Evolutionary conservation across 2,888 invertebrate genomes (phyloP), one percentile per base, ranked within the genome.

Genomic region (Agapostemon virescens): DNA sequence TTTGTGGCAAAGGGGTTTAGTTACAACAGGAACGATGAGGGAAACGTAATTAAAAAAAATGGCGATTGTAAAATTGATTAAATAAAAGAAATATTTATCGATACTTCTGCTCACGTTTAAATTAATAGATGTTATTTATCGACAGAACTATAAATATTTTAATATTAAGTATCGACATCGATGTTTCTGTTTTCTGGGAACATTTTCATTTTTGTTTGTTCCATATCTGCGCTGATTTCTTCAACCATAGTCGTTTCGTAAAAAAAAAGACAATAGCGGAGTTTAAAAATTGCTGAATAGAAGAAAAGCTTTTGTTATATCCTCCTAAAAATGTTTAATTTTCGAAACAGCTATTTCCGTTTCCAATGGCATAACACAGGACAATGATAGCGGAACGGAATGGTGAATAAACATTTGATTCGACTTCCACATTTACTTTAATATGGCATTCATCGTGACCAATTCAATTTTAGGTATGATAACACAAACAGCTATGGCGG

Each of bases 381-480:
- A 64, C 49, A 17, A 45, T 49, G 30, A 42, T 15, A 68, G 33
- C 63, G 2, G 66, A 13, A 33, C 33, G 17, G 30, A 23, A 26
- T 15, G 49, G 61, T 63, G 40, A 40, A 49, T 40, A 74, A 68
- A 77, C 58, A 49, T 40, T n/a, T 40, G 33, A 63, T 74, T 67
- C 61, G 49, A 45, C 13, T 63, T n/a, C n/a, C 33, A 63, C 33
- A 63, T 63, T 63, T 63, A 36, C 36, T 36, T 63, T 63, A 63
- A 63, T 36, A 63, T 36, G 11, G 4, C 13, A 63, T 63, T 33
- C 45, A 17, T 26, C 23, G 20, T 20, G 49, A n/a, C 33, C 40
- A 55, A 72, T 64, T 64, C 75, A 72, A 40, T n/a, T 72, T 55
- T 26, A 2, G 30, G n/a, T 68, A 9, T 33, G 52, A 55, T 76